These are phyloP conservation scores for Chouioia cunea DNA, from an alignment of 2,888 invertebrate genomes.

Conservation along the genomic window DNA sequence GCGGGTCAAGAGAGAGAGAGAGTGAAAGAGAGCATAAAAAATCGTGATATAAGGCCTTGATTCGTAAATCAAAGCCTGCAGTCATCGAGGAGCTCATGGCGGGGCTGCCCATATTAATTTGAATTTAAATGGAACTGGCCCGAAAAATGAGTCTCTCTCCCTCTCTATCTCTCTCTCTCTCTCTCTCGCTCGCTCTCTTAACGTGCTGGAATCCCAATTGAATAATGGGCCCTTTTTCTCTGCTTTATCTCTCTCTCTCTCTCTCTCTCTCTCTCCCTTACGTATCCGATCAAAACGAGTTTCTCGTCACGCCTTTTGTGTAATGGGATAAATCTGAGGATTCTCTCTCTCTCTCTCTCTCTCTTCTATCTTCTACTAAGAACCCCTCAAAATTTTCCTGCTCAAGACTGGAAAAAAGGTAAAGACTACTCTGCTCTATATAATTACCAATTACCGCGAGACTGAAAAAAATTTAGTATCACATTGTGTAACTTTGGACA, in stretches of 20 bases:
- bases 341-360: constrained; percentile 46
- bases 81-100: constrained; percentile 29
- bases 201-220: constrained; percentile 48
- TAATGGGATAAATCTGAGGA: constrained; percentile 48
- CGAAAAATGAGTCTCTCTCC: constrained; percentile 54
- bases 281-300: constrained; percentile 26
- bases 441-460: constrained; percentile 62
- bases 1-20: constrained; percentile 25
- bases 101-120: constrained; percentile 54
- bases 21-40: not conserved
- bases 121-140: constrained; percentile 55
- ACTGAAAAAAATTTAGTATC: constrained; percentile 44
- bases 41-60: constrained; percentile 1
- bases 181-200: too few species aligned
- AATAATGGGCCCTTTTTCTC: constrained; percentile 49
- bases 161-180: constrained; percentile 30
- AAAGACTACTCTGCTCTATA: not conserved
- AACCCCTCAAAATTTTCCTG: too few species aligned
- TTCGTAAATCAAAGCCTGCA: constrained; percentile 52
- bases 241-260: constrained; percentile 20
- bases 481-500: constrained; percentile 9
- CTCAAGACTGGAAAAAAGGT: not conserved
- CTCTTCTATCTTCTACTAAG: not conserved
- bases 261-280: constrained; percentile 3
- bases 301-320: constrained; percentile 46